Percentiles rank a stretch among this genome's conserved stretches.
Evolutionary conservation across 2,113 vertebrate species (phyloP).

Genomic region (Sminthopsis crassicaudata): DNA sequence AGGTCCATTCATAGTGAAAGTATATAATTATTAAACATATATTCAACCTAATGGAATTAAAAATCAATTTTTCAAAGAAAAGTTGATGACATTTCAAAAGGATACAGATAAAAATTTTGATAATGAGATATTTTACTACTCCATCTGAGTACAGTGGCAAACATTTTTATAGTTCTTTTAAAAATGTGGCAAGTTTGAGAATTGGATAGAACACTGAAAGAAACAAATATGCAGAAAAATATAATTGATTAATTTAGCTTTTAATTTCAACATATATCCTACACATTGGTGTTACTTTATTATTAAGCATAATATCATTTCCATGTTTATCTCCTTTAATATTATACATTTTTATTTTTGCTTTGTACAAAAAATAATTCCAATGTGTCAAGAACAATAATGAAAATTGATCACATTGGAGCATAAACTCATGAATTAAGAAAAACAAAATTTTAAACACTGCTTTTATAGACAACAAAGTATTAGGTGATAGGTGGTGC

Average conservation of each 20-base stretch:
- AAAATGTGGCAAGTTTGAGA: background rate
- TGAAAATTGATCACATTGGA: background rate
- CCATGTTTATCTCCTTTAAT: background rate
- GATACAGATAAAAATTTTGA: background rate
- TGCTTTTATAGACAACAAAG: background rate
- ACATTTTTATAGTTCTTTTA: too few species aligned
- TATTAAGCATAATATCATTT: background rate
- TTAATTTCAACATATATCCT: background rate
- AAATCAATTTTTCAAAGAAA: background rate
- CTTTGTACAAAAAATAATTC: background rate
- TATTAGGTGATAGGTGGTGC: background rate
- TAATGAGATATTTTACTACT: background rate
- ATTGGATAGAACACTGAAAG: background rate
- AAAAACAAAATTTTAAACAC: background rate
- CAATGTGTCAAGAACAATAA: background rate
- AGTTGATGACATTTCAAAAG: background rate
- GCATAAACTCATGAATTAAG: background rate
- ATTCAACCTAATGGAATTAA: background rate
- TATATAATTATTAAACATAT: background rate
- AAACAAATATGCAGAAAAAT: background rate
- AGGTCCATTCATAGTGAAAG: background rate
- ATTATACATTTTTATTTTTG: background rate
- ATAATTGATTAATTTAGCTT: background rate
- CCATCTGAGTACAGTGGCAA: background rate
- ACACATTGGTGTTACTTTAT: too few species aligned